Conservation (phyloP, 2,888 invertebrate species). For the Philhelius pedissequus region DNA sequence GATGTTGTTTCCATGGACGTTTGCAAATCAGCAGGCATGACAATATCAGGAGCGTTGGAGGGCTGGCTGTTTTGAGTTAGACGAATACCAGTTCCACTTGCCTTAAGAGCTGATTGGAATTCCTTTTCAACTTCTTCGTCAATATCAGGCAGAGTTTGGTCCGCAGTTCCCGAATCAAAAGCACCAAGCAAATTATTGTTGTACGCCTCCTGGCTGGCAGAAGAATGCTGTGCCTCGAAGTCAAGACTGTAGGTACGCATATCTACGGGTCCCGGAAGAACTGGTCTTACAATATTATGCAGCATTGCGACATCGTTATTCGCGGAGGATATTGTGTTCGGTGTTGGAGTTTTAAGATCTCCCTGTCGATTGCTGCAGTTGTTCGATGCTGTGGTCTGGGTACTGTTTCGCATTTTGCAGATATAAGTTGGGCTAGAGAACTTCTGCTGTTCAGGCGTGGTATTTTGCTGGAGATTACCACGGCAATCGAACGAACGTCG, state of each 20-base stretch:
- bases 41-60: constrained; percentile 71
- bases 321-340: constrained; percentile 40
- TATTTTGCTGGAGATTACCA: constrained; percentile 69
- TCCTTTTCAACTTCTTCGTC: constrained; percentile 90
- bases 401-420: constrained; percentile 73
- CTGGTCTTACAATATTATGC: constrained; percentile 84
- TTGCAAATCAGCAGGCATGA: constrained; percentile 73
- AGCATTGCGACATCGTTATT: constrained; percentile 78
- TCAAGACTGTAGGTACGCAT: constrained; percentile 90
- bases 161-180: constrained; percentile 85
- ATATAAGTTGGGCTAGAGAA: constrained; percentile 73
- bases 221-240: constrained; percentile 79
- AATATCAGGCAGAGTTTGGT: constrained; percentile 85
- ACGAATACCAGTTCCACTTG: constrained; percentile 79
- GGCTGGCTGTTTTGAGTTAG: constrained; percentile 67
- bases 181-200: constrained; percentile 83
- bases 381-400: constrained; percentile 60
- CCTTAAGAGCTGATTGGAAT: constrained; percentile 84
- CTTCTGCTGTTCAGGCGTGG: constrained; percentile 68
- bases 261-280: constrained; percentile 92
- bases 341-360: constrained; percentile 79
- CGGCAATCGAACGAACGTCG: constrained; percentile 87
- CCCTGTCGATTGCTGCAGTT: constrained; percentile 74
- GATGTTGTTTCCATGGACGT: constrained; percentile 78
- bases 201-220: constrained; percentile 81